A percentile compares a stretch with the other conserved stretches of the same genome.
Conservation (phyloP, 2,113 vertebrate species). For the Cisticola juncidis region DNA sequence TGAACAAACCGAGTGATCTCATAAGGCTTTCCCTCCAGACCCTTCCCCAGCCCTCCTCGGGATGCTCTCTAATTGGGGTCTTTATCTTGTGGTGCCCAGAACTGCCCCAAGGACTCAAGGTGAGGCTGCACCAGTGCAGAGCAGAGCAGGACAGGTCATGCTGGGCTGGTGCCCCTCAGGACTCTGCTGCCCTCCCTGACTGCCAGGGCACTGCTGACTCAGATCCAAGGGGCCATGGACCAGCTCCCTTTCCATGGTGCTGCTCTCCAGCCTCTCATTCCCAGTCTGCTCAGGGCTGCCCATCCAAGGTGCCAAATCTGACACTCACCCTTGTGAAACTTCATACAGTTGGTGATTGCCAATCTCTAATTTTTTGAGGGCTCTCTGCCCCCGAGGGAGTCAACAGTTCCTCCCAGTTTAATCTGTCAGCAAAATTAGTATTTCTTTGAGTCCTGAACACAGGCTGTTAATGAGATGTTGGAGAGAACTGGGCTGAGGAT, state of each 20-base stretch:
- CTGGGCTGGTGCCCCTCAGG: not conserved
- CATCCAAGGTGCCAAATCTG: not conserved
- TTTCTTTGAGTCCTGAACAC: not conserved
- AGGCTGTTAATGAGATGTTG: not conserved
- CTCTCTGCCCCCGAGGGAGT: not conserved
- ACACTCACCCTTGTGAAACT: not conserved
- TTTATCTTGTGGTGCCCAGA: not conserved
- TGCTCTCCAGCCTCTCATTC: not conserved
- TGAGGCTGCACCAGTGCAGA: not conserved
- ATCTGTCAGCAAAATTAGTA: not conserved
- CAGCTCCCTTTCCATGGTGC: not conserved
- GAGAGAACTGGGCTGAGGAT: not conserved
- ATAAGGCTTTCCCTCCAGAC: not conserved
- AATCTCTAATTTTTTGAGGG: not conserved
- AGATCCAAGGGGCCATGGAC: accelerated
- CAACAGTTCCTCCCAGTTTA: not conserved
- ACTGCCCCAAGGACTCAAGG: not conserved
- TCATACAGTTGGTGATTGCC: not conserved
- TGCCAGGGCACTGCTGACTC: not conserved
- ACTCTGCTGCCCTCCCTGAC: accelerated
- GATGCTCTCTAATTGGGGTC: not conserved
- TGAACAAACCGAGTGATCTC: not conserved
- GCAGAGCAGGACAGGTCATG: not conserved
- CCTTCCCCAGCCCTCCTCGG: not conserved
- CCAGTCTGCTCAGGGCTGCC: not conserved